phyloP scores from a whole-genome alignment of 2,113 vertebrate genomes.

The Rattus rattus region DNA sequence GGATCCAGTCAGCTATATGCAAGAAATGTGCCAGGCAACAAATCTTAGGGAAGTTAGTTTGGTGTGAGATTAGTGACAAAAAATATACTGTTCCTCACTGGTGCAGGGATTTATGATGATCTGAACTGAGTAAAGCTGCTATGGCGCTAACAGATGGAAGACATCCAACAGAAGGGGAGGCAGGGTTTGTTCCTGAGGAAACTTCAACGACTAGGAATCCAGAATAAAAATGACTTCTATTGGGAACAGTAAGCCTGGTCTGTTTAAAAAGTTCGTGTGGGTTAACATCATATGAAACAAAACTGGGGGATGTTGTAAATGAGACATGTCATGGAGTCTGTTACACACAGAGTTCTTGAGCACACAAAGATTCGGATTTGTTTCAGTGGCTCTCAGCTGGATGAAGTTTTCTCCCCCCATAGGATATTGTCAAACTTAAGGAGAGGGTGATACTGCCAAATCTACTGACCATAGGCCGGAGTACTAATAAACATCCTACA shows the following conservation, averaged over 20 bases:
- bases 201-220: constrained; percentile 21
- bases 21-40: constrained; percentile 33
- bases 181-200: constrained; percentile 8
- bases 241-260: neutral
- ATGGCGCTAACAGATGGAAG: neutral
- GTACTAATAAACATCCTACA: neutral
- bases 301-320: neutral
- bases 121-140: constrained; percentile 4
- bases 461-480: neutral
- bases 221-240: constrained; percentile 43
- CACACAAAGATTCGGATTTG: constrained; percentile 21
- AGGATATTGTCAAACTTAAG: neutral
- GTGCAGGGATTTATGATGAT: neutral
- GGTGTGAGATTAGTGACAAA: constrained; percentile 18
- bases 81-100: neutral
- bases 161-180: neutral
- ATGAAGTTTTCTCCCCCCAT: neutral
- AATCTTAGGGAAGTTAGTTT: neutral
- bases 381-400: neutral
- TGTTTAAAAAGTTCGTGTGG: constrained; percentile 50
- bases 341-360: neutral
- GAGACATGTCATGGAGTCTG: neutral
- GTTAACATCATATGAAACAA: constrained; percentile 11
- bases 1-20: neutral
- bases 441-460: neutral